A percentile compares a stretch with the other conserved stretches of the same genome.
These are phyloP conservation scores for Microcebus griseorufus DNA, from an alignment of 2,113 vertebrate genomes.

Conservation along the genomic window DNA sequence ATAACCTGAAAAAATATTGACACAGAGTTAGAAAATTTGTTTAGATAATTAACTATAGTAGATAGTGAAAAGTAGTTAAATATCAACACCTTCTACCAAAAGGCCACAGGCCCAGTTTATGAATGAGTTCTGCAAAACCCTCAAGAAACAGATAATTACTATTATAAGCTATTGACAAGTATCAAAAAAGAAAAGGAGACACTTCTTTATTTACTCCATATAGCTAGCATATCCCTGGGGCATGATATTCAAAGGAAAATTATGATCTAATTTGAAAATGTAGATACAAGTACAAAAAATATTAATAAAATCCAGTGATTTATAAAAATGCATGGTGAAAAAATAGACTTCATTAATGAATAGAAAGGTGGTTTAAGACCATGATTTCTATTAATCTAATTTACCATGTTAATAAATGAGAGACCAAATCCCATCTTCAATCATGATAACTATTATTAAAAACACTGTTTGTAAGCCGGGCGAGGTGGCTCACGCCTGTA, in stretches of 20 bases:
- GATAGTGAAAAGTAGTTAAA: neutral
- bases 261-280: constrained; percentile 23
- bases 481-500: too few species aligned
- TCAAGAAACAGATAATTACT: neutral
- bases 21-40: neutral
- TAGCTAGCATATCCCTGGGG: neutral
- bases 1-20: neutral
- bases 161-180: neutral
- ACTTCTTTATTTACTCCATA: neutral
- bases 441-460: neutral
- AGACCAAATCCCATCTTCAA: neutral
- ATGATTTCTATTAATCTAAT: neutral
- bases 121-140: neutral
- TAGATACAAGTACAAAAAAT: constrained; percentile 24
- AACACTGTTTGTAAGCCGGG: too few species aligned
- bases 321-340: constrained; percentile 22
- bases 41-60: neutral
- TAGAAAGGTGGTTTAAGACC: neutral
- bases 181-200: neutral
- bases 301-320: constrained; percentile 12
- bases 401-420: neutral
- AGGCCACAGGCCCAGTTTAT: neutral
- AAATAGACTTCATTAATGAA: constrained; percentile 11
- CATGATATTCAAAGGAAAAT: neutral
- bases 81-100: neutral